Conservation (phyloP, 2,888 invertebrate genomes). For the Sisyra terminalis region DNA sequence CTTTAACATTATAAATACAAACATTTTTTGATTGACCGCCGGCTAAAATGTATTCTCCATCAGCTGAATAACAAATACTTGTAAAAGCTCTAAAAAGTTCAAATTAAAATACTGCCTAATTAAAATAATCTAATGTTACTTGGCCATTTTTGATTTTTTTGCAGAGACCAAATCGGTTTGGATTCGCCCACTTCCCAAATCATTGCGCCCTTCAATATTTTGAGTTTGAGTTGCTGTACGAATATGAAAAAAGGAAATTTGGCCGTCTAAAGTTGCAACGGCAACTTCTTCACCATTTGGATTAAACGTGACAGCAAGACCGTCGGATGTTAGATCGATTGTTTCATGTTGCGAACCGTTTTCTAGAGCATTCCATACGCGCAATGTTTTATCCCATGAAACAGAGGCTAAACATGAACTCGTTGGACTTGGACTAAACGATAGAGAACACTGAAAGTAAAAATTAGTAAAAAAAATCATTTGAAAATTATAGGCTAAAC, state of each 20-base stretch:
- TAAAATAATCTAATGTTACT: conserved; percentile 61
- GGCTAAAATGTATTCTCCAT: conserved; percentile 78
- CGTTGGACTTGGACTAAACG: conserved; percentile 57
- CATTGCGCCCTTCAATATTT: conserved; percentile 76
- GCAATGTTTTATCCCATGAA: conserved; percentile 89
- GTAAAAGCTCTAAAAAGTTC: conserved; percentile 71
- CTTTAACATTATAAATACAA: conserved; percentile 79
- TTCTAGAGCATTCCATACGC: conserved; percentile 85
- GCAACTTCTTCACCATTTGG: conserved; percentile 89
- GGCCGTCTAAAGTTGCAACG: conserved; percentile 78
- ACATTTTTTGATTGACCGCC: conserved; percentile 90
- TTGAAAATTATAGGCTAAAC: too few relatives aligned
- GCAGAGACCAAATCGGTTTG: conserved; percentile 78
- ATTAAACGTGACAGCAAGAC: conserved; percentile 66
- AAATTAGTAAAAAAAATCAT: not conserved
- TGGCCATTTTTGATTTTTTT: conserved; percentile 65
- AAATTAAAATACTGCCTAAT: not conserved
- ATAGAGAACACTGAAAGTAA: conserved; percentile 32
- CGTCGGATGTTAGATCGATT: conserved; percentile 61
- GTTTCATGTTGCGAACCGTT: conserved; percentile 66
- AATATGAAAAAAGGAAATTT: conserved; percentile 64
- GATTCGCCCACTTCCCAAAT: conserved; percentile 71
- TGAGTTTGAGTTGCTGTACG: conserved; percentile 52
- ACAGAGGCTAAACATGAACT: conserved; percentile 69
- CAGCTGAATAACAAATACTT: conserved; percentile 82